These are phyloP conservation scores for Strigops habroptila DNA, from an alignment of 2,113 vertebrate genomes.

Conservation along the genomic window DNA sequence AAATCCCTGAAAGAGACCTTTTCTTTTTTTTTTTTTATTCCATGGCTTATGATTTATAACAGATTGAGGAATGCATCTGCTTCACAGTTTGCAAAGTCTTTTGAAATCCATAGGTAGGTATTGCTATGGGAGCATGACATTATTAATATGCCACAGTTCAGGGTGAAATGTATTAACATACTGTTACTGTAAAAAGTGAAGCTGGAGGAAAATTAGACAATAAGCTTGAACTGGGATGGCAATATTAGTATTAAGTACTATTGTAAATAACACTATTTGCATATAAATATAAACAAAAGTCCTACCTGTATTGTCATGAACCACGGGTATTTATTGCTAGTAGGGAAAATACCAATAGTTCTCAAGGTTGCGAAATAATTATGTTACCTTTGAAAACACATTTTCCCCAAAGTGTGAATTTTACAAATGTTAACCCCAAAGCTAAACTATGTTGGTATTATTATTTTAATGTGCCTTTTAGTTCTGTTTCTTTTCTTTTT, in stretches of 20 bases:
- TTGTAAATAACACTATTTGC: not conserved
- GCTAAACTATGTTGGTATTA: not conserved
- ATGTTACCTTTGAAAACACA: not conserved
- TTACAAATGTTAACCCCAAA: slow-evolving; percentile 40
- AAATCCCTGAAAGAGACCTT: not conserved
- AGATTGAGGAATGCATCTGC: not conserved
- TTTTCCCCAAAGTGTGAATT: slow-evolving; percentile 12
- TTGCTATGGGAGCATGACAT: not conserved
- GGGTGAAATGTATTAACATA: not conserved
- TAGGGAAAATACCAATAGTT: not conserved
- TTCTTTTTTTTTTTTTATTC: not conserved
- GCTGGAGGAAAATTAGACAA: slow-evolving; percentile 1
- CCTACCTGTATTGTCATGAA: not conserved
- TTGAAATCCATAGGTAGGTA: not conserved
- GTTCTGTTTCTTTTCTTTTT: not conserved
- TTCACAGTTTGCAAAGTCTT: not conserved
- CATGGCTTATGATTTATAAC: not conserved
- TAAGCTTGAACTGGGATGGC: not conserved
- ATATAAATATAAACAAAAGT: slow-evolving; percentile 5
- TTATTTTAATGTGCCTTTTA: not conserved
- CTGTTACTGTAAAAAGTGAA: not conserved
- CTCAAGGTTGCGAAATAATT: not conserved
- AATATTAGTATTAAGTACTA: not conserved
- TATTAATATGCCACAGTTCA: slow-evolving; percentile 11
- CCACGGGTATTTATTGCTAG: not conserved